Evolutionary conservation across 2,888 invertebrate species (phyloP), one percentile per base, ranked within the genome.

Genomic region (Ectropis crepuscularia): DNA sequence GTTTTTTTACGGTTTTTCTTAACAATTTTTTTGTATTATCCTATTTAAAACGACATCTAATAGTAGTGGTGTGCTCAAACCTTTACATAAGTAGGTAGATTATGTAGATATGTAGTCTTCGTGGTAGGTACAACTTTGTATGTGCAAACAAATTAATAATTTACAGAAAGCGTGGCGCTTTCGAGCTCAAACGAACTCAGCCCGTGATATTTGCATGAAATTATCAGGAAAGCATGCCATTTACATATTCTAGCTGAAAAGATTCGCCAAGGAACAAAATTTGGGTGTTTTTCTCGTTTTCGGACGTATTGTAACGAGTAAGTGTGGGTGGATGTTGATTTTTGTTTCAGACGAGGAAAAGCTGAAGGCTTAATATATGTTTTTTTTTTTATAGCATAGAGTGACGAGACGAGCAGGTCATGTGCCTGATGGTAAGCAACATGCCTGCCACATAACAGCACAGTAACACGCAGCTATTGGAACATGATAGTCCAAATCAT

Each of bases 91-190:
- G 10, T 41, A 9, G 37, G 49, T 37, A 37, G 36, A 5, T 47
- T 47, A 12, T 47, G 12, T 10, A 45, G 47, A 28, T 28, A 28
- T 41, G 9, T 10, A 42, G 42, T 42, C 16, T 28, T 11, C 41
- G 45, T 45, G 39, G 47, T 6, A 41, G 28, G 45, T 54, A 60
- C 73, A 39, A 76, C 80, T 78, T 79, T 82, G 83, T 83, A 81
- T 85, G 85, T 80, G 86, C 80, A 80, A 83, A 84, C 86, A 83
- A 83, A 88, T 91, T 90, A 88, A 89, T 88, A 85, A 89, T 89
- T 88, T 75, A 88, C 74, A 73, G 65, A 71, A 61, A 67, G 69
- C 77, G 71, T 71, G 76, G 68, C 73, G 77, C 76, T 78, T 76
- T 72, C 77, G 72, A 74, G 74, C 77, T 76, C 72, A 78, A 77